These are phyloP conservation scores for Chelonus formosanus DNA, from an alignment of 2,888 invertebrate genomes.

Conservation along the genomic window DNA sequence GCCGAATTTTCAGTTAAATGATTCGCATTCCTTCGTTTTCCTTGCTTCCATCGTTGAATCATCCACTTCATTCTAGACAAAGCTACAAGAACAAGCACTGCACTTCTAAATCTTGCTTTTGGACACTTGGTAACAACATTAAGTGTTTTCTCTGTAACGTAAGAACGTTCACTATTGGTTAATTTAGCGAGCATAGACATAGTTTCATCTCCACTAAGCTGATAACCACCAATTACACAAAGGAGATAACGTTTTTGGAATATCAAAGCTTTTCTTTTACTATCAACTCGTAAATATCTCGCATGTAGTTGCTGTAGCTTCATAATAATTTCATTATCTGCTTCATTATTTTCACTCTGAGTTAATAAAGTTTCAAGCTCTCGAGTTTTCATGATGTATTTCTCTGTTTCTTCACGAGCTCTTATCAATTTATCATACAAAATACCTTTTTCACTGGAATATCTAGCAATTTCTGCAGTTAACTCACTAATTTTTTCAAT, in stretches of 20 bases:
- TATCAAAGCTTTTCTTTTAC: constrained; percentile 85
- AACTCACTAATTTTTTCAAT: constrained; percentile 55
- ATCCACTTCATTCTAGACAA: constrained; percentile 75
- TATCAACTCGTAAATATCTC: constrained; percentile 81
- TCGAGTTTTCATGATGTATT: constrained; percentile 44
- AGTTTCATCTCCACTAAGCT: constrained; percentile 67
- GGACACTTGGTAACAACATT: constrained; percentile 46
- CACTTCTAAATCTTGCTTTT: constrained; percentile 65
- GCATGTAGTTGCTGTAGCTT: constrained; percentile 71
- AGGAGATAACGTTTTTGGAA: constrained; percentile 92
- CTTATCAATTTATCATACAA: constrained; percentile 52
- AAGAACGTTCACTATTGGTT: constrained; percentile 58
- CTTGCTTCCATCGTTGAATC: constrained; percentile 72
- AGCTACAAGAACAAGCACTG: constrained; percentile 69
- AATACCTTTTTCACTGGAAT: constrained; percentile 47
- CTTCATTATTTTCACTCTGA: constrained; percentile 35
- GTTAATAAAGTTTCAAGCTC: constrained; percentile 47
- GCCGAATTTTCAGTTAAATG: constrained; percentile 56
- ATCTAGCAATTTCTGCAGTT: constrained; percentile 46
- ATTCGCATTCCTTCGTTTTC: constrained; percentile 66
- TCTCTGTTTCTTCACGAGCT: constrained; percentile 52
- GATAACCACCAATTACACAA: constrained; percentile 72
- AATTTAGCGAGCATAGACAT: constrained; percentile 62
- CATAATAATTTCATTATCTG: constrained; percentile 18
- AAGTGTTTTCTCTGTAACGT: constrained; percentile 37